Evolutionary conservation across 2,888 invertebrate genomes (phyloP).

Genomic region (Protonemura montana): DNA sequence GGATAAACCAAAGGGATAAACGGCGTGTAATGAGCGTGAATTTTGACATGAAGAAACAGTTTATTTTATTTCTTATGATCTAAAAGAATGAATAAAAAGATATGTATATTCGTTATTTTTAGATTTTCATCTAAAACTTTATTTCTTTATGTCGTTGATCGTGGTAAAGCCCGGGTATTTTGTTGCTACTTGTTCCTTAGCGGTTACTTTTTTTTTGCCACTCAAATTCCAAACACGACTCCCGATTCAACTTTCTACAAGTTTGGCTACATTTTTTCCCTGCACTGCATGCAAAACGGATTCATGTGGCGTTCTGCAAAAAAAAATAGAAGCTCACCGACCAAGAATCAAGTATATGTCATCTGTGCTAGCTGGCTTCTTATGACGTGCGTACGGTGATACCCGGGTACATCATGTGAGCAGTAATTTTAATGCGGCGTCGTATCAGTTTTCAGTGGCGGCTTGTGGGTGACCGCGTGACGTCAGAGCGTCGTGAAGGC

Average conservation of each 20-base stretch:
- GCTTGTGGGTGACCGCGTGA: not conserved
- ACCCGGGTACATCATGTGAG: no score
- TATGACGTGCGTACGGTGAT: no score
- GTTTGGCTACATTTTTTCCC: not conserved
- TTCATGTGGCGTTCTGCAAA: not conserved
- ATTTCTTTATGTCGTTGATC: not conserved
- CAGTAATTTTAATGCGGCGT: no score
- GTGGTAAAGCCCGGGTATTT: not conserved
- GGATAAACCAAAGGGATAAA: no score
- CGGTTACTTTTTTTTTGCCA: not conserved
- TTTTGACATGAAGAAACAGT: not conserved
- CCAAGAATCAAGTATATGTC: no score
- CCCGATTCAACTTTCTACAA: not conserved
- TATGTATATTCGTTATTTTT: not conserved
- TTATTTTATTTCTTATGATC: not conserved
- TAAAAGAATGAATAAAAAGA: not conserved
- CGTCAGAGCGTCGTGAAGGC: not conserved
- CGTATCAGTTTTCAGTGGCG: no score
- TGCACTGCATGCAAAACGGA: not conserved
- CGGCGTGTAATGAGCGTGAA: not conserved
- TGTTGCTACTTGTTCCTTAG: no score
- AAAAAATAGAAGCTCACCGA: not conserved
- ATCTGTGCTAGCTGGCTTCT: no score
- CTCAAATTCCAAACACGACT: not conserved
- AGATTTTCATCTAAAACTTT: not conserved